Conservation (phyloP, 2,113 vertebrate species). For the Abramis brama region DNA sequence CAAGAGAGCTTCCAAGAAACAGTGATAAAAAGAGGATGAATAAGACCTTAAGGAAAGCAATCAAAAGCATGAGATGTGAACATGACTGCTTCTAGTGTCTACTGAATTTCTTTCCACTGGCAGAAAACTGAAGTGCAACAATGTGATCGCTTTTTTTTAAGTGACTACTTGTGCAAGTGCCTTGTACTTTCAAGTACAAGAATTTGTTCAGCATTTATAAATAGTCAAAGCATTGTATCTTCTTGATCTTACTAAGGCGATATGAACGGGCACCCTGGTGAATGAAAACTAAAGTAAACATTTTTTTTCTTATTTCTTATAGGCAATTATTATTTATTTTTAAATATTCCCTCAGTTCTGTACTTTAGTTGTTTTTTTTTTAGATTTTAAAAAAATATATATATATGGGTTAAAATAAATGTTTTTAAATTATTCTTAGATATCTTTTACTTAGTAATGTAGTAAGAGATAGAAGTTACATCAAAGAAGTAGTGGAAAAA, state of each 20-base stretch:
- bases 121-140: background rate
- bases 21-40: slow-evolving; percentile 86
- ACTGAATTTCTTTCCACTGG: background rate
- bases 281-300: background rate
- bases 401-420: background rate
- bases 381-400: too few species aligned
- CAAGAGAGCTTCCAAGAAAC: slow-evolving; percentile 75
- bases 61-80: slow-evolving; percentile 87
- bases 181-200: background rate
- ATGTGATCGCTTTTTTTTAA: slow-evolving; percentile 13
- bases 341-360: background rate
- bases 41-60: slow-evolving; percentile 79
- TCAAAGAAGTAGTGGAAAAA: background rate
- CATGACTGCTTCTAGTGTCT: background rate
- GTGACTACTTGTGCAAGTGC: background rate
- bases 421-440: too few species aligned
- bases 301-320: background rate
- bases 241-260: background rate
- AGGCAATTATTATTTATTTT: background rate
- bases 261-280: background rate
- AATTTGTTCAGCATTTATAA: slow-evolving; percentile 16
- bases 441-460: background rate
- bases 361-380: background rate
- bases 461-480: background rate
- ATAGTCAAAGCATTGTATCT: slow-evolving; percentile 18